These are phyloP conservation scores for Otocyon megalotis DNA, from an alignment of 2,113 vertebrate genomes.

Conservation along the genomic window DNA sequence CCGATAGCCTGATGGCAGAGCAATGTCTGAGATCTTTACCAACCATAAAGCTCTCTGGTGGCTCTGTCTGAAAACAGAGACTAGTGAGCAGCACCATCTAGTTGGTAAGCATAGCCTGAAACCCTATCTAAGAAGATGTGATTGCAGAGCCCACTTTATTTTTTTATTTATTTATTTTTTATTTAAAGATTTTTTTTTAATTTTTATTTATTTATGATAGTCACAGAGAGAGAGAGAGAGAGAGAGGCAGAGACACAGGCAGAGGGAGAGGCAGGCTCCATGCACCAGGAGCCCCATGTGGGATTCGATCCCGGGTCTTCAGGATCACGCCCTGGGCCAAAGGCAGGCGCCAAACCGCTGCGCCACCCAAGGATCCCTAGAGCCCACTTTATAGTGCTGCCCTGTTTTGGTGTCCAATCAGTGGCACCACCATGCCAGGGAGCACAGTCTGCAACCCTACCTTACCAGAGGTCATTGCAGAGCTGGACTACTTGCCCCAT, in stretches of 20 bases:
- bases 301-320: no score
- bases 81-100: neutral
- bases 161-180: no score
- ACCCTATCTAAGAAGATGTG: neutral
- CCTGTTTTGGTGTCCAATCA: neutral
- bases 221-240: no score
- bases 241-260: no score
- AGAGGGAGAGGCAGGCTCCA: no score
- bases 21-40: neutral
- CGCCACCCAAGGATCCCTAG: no score
- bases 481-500: neutral
- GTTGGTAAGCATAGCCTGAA: neutral
- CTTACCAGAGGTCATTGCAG: no score
- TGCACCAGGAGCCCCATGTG: no score
- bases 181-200: no score
- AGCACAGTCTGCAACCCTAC: neutral
- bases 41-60: neutral
- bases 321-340: no score
- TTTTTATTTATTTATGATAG: no score
- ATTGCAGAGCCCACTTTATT: neutral
- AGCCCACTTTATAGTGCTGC: neutral
- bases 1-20: neutral
- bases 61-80: neutral
- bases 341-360: no score
- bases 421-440: neutral